Base-by-base conservation (phyloP, 2,113 vertebrate genomes). In the Aix galericulata region DNA sequence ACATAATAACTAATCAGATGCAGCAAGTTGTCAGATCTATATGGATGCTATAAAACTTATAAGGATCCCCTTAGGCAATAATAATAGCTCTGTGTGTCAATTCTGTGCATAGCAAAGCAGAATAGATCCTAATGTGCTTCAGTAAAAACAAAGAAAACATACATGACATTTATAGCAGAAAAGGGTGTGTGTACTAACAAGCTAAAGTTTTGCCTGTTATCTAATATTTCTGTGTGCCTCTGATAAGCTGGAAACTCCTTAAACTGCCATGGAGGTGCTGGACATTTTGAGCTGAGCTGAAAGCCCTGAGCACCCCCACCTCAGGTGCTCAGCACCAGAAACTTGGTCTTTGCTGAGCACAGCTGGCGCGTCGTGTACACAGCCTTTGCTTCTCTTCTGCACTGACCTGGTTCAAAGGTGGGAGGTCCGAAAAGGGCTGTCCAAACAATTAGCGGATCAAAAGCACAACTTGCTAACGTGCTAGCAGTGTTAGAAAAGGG, bases 41-140 rank as follows among this genome's bases (percentile, higher is more conserved):
- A 56, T 88, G 93, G 95, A 92, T 93, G 94, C 53, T 91, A 75
- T 97, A 97, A 97, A 96, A 94, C 92, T 95, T 86, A 83, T 73
- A 91, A 94, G 95, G 96, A 92, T 68, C 77, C 78, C 96, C 96
- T 91, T 23, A 46, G 58, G 94, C 94, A 95, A 91, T 84, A 95
- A 69, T 94, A 89, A 89, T 94, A 94, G 94, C 93, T 90, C 86
- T 32, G 55, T 59, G 93, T 88, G 88, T 95, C 96, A 97, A 96
- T 91, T 78, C 80, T 82, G 78, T 17, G 38, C 59, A 34, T 77
- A 77, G 82, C 93, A 94, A 97, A 95, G 89, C 89, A 91, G 75
- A 94, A 76, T 5, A 77, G 91, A 88, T 60, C 85, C 82, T 88
- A 25, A 89, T 50, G 86, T 93, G 91, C 88, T 93, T 92, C 5